A percentile compares a stretch with the other conserved stretches of the same genome.
Evolutionary conservation across 2,797 vertebrate species (phyloP).

Genomic region (Benthosema pterotum): DNA sequence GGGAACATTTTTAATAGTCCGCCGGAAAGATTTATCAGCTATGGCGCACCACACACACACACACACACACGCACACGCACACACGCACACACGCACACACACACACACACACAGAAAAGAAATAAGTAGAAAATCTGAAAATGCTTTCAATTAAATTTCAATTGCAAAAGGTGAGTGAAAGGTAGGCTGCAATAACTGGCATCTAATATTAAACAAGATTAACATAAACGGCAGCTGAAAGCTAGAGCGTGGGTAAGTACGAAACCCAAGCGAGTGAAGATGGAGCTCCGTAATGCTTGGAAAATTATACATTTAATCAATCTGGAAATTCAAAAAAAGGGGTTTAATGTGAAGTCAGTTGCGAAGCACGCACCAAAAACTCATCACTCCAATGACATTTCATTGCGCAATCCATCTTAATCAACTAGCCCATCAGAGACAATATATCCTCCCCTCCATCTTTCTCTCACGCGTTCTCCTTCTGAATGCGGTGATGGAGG

Average conservation of each 20-base stretch:
- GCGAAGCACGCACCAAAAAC: slow-evolving; percentile 48
- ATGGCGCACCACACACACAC: slow-evolving; percentile 35
- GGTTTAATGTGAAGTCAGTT: slow-evolving; percentile 76
- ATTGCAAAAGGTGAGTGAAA: slow-evolving; percentile 21
- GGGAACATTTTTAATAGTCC: slow-evolving; percentile 60
- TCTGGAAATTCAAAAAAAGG: slow-evolving; percentile 57
- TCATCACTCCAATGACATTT: slow-evolving; percentile 76
- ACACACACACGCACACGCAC: slow-evolving; percentile 2
- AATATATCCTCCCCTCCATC: slow-evolving; percentile 81
- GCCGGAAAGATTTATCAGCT: slow-evolving; percentile 62
- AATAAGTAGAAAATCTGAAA: slow-evolving; percentile 37
- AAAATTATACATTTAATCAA: slow-evolving; percentile 78
- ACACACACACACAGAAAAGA: slow-evolving; percentile 4
- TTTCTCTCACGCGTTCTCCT: slow-evolving; percentile 54
- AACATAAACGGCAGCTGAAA: slow-evolving; percentile 22
- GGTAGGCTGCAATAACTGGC: slow-evolving; percentile 34
- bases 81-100: background rate
- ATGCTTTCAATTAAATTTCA: slow-evolving; percentile 46
- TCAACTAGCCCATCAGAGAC: slow-evolving; percentile 81
- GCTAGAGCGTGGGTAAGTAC: slow-evolving; percentile 46
- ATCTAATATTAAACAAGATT: slow-evolving; percentile 50
- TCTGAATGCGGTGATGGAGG: slow-evolving; percentile 79
- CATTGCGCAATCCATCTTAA: slow-evolving; percentile 83
- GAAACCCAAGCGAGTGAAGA: slow-evolving; percentile 57
- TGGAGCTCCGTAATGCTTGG: slow-evolving; percentile 59